These are phyloP conservation scores for Eurystomus gularis DNA, from an alignment of 2,113 vertebrate species.

Conservation along the genomic window DNA sequence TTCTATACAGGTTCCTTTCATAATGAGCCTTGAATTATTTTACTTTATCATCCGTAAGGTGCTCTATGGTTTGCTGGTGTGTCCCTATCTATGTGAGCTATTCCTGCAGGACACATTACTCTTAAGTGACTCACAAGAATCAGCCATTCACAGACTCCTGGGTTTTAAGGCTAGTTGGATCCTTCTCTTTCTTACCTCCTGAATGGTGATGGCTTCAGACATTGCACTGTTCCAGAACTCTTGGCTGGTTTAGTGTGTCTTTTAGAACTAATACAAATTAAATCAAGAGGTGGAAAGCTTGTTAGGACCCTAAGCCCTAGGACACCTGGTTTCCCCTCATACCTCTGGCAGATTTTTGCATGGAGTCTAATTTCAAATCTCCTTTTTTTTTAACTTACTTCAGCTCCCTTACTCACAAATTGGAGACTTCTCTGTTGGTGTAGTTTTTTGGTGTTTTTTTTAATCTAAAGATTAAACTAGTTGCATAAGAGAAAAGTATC, in stretches of 20 bases:
- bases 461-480: background rate
- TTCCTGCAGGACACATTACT: conserved; percentile 23
- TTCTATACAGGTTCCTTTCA: conserved; percentile 33
- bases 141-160: background rate
- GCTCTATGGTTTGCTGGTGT: background rate
- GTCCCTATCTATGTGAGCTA: background rate
- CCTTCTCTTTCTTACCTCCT: background rate
- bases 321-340: background rate
- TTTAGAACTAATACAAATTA: background rate
- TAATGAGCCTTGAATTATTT: conserved; percentile 46
- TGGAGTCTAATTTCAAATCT: background rate
- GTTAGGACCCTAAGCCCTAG: background rate
- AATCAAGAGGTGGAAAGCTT: background rate
- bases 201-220: background rate
- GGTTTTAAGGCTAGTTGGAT: background rate
- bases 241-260: background rate
- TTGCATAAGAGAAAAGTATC: background rate
- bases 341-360: background rate
- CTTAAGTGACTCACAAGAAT: background rate
- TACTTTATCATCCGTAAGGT: conserved; percentile 50
- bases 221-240: background rate
- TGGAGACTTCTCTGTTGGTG: background rate
- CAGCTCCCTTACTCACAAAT: background rate
- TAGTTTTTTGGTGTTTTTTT: background rate
- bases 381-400: background rate